These are phyloP conservation scores for Paramuricea clavata DNA, from an alignment of 92 coral and sea anemone genomes.

Conservation along the genomic window DNA sequence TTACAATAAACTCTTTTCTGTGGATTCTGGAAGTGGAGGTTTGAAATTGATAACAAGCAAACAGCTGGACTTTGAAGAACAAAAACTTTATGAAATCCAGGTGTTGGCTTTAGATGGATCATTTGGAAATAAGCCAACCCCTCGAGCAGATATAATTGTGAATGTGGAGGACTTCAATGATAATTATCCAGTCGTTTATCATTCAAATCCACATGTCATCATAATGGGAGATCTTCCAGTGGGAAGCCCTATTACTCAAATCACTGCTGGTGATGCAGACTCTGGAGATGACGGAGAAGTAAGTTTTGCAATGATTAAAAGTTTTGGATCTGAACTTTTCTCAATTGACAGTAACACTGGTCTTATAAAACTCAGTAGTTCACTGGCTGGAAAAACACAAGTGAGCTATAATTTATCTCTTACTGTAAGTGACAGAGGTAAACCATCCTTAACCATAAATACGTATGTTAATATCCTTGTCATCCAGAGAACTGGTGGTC, in stretches of 20 bases:
- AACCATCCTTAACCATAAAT: slow-evolving; percentile 66
- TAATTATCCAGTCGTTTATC: slow-evolving; percentile 79
- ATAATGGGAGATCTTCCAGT: slow-evolving; percentile 81
- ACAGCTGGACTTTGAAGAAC: slow-evolving; percentile 82
- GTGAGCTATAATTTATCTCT: slow-evolving; percentile 80
- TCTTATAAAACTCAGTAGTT: slow-evolving; percentile 78
- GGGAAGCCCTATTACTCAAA: slow-evolving; percentile 79
- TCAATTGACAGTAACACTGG: slow-evolving; percentile 87
- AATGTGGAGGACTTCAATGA: slow-evolving; percentile 82
- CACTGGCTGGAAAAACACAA: slow-evolving; percentile 67
- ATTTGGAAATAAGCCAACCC: slow-evolving; percentile 59
- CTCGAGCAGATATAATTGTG: slow-evolving; percentile 68
- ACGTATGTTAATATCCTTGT: slow-evolving; percentile 72
- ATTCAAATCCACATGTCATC: slow-evolving; percentile 67
- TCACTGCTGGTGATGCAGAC: slow-evolving; percentile 85
- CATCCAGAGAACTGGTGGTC: slow-evolving; percentile 78
- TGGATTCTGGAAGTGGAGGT: slow-evolving; percentile 73
- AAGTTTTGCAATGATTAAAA: slow-evolving; percentile 48
- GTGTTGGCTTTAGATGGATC: slow-evolving; percentile 89
- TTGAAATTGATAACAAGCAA: slow-evolving; percentile 71
- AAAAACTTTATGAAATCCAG: slow-evolving; percentile 61
- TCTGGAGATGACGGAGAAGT: slow-evolving; percentile 82
- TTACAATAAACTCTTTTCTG: slow-evolving; percentile 82
- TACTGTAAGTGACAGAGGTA: slow-evolving; percentile 79
- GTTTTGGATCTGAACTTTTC: slow-evolving; percentile 68